Percentiles rank a stretch among this genome's conserved stretches.
phyloP scores from a whole-genome alignment of 2,113 vertebrate species.

The Synodontis membranacea region DNA sequence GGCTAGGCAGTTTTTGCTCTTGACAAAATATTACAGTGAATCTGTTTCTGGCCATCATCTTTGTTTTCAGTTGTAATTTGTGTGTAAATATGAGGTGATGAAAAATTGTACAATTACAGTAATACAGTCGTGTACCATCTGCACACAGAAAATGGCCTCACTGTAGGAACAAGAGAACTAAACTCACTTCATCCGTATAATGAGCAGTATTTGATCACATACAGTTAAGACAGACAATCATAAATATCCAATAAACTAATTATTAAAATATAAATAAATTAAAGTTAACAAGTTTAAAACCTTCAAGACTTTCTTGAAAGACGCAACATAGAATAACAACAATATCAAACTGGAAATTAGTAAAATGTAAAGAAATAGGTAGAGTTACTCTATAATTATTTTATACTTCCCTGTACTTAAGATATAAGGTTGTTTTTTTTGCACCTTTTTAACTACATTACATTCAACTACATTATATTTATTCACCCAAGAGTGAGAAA shows the following conservation, averaged over 20 bases:
- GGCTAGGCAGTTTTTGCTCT: not conserved
- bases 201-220: not conserved
- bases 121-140: not conserved
- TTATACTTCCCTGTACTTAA: not conserved
- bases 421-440: not conserved
- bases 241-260: not conserved
- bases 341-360: not conserved
- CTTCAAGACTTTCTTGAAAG: not conserved
- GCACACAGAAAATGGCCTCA: not conserved
- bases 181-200: not conserved
- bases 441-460: too few relatives aligned
- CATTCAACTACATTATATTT: not conserved
- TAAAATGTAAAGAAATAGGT: not conserved
- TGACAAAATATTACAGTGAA: not conserved
- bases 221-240: not conserved
- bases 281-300: not conserved
- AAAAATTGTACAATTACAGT: not conserved
- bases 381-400: not conserved
- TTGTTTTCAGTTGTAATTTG: not conserved
- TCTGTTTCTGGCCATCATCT: not conserved
- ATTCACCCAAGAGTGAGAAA: not conserved
- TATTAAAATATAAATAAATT: not conserved
- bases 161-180: not conserved
- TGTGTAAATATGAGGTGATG: not conserved
- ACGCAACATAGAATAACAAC: not conserved